Conservation (phyloP, 2,888 invertebrate genomes). For the Apodemia mormo region DNA sequence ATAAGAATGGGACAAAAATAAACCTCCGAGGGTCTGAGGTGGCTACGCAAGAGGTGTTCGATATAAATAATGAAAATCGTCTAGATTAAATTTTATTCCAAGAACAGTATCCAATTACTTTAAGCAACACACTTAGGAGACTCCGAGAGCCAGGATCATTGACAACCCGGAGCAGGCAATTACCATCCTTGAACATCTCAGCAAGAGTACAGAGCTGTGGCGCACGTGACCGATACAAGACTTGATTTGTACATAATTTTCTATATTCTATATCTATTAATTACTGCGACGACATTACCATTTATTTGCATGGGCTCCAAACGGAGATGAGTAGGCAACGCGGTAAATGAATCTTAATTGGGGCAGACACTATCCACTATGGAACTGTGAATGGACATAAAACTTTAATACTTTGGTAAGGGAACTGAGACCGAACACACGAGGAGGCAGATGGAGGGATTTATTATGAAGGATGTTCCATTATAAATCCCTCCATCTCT, state of each 20-base stretch:
- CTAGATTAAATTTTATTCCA: background rate
- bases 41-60: background rate
- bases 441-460: background rate
- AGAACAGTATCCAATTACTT: background rate
- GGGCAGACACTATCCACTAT: too few species aligned
- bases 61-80: background rate
- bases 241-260: background rate
- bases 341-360: too few species aligned
- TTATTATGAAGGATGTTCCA: background rate
- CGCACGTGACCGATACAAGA: background rate
- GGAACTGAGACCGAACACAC: background rate
- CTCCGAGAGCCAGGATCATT: background rate
- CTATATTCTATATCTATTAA: background rate
- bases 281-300: constrained; percentile 46
- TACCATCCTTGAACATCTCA: background rate
- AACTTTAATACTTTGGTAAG: background rate
- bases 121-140: background rate
- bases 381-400: too few species aligned
- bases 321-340: too few species aligned
- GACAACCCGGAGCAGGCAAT: background rate
- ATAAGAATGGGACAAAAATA: background rate
- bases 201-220: background rate
- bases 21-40: background rate
- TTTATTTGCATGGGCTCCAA: constrained; percentile 73
- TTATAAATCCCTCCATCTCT: too few species aligned